Percentiles rank a stretch among this genome's conserved stretches.
These are phyloP conservation scores for Sinocyclocheilus rhinocerous DNA, from an alignment of 2,113 vertebrate genomes.

Conservation along the genomic window DNA sequence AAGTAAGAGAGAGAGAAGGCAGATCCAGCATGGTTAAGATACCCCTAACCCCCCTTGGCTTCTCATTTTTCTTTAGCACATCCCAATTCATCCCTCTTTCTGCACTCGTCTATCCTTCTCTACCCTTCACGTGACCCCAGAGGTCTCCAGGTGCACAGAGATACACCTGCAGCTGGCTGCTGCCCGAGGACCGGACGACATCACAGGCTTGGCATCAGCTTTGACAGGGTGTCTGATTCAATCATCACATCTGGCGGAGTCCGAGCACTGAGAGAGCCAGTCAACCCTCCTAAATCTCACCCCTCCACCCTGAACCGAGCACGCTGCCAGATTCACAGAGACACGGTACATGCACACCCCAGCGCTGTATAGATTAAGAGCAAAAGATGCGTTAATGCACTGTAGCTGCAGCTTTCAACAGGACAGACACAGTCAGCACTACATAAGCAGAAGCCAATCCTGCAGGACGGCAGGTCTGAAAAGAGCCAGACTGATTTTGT, in stretches of 20 bases:
- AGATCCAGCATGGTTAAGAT: background rate
- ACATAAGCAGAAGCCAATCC: background rate
- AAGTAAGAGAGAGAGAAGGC: conserved; percentile 58
- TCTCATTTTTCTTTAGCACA: background rate
- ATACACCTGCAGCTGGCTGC: conserved; percentile 56
- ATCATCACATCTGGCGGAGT: conserved; percentile 62
- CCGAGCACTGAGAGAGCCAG: conserved; percentile 52
- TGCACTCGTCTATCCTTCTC: background rate
- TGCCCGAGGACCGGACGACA: conserved; percentile 58
- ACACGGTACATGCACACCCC: background rate
- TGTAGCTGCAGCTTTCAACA: background rate
- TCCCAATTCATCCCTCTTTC: conserved; percentile 21
- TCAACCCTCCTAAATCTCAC: conserved; percentile 24
- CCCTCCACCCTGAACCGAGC: conserved; percentile 44
- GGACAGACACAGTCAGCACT: background rate
- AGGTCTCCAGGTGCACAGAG: conserved; percentile 56
- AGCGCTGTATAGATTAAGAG: background rate
- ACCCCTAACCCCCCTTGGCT: background rate
- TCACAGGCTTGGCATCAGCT: conserved; percentile 67
- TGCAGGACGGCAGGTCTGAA: background rate
- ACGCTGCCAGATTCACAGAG: conserved; percentile 27
- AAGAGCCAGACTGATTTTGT: background rate
- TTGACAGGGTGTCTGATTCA: conserved; percentile 68
- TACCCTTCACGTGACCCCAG: conserved; percentile 43
- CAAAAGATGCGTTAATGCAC: background rate